These are phyloP conservation scores for Natrix natrix DNA, from an alignment of 2,797 vertebrate genomes.

Conservation along the genomic window DNA sequence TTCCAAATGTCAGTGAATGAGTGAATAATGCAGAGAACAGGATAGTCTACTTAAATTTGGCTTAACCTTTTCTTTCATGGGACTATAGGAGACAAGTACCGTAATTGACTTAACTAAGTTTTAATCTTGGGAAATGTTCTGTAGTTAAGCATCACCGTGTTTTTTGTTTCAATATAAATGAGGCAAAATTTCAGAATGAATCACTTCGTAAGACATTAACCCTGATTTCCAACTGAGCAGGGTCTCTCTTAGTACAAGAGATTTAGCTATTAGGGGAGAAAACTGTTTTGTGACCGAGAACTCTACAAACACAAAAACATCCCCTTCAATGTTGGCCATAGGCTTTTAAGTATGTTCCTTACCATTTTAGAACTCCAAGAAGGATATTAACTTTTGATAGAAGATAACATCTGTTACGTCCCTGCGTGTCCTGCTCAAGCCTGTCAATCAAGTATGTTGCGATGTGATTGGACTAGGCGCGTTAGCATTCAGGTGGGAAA, in stretches of 20 bases:
- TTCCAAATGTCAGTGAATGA: conserved; percentile 65
- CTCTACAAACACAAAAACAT: background rate
- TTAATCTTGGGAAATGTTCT: conserved; percentile 69
- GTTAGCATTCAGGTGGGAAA: too few species aligned
- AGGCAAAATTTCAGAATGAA: conserved; percentile 38
- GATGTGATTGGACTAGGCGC: too few species aligned
- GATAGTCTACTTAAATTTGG: conserved; percentile 71
- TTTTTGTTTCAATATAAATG: conserved; percentile 28
- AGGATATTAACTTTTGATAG: background rate
- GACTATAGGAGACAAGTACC: conserved; percentile 63
- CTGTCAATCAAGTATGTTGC: too few species aligned
- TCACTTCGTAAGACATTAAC: conserved; percentile 19
- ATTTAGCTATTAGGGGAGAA: background rate
- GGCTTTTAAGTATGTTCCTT: background rate
- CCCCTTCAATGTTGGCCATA: background rate
- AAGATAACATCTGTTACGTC: background rate
- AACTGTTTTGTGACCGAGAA: background rate
- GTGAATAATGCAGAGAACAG: conserved; percentile 71
- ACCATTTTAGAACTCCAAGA: background rate
- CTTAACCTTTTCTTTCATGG: conserved; percentile 71
- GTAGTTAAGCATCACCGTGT: conserved; percentile 42
- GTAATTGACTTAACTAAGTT: conserved; percentile 71
- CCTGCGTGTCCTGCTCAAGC: too few species aligned
- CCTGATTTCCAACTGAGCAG: conserved; percentile 19
- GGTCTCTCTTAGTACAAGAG: conserved; percentile 17